Base-by-base conservation (phyloP, 2,113 vertebrate genomes). In the Siniperca knerii region DNA sequence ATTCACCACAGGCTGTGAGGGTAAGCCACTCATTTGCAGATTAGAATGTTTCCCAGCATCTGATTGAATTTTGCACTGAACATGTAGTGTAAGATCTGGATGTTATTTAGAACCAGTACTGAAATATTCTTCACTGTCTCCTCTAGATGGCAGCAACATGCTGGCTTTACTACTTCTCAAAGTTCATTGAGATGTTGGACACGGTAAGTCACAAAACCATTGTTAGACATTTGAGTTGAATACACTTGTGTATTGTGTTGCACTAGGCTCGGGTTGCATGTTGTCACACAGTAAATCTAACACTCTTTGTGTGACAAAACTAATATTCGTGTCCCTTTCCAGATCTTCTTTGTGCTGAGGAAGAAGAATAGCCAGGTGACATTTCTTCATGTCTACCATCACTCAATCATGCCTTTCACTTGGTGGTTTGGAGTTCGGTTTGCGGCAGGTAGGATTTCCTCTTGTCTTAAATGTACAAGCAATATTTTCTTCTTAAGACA, bases 341-440 rank as follows among this genome's bases (percentile, higher is more conserved):
- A 99, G 98, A 75, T 99, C 75, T 99, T 99, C 96, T 99, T 99
- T 96, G 97, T 99, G 80, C 93, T 99, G 85, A 97, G 98, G 91
- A 99, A 99, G 94, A 99, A 97, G 92, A 97, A 96, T 92, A 98
- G 93, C 87, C 98, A 99, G 95, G 95, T 99, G 88, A 98, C 97
- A 55, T 99, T 99, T 90, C 97, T 99, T 85, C 98, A 99, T 78
- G 97, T 99, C 81, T 99, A 96, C 90, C 98, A 99, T 95, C 98
- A 99, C 92, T 97, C 98, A 40, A 98, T 99, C 91, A 99, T 99
- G 98, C 97, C 98, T 1, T 99, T 97, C 95, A 99, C 98, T 89
- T 99, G 98, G 98, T 99, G 98, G 98, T 99, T 99, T 91, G 98
- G 98, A 74, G 98, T 99, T 84, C 97, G 97, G 89, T 99, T 99